A percentile compares a stretch with the other conserved stretches of the same genome.
These are phyloP conservation scores for Pyrrhopygopsis socrates DNA, from an alignment of 2,888 invertebrate species.

Conservation along the genomic window DNA sequence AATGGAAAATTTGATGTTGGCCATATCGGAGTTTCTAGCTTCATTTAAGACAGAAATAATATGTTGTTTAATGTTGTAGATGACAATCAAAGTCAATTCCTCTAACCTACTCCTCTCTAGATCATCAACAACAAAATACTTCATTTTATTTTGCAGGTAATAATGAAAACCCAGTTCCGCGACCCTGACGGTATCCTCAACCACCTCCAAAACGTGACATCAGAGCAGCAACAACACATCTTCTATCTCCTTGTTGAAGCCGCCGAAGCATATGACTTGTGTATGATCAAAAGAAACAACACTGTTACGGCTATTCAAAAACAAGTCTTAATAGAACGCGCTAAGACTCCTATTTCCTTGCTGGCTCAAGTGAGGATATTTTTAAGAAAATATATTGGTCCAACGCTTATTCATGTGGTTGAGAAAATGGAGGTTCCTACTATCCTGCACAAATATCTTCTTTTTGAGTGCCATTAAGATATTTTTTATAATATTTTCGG, in stretches of 20 bases:
- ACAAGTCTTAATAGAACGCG: constrained; percentile 96
- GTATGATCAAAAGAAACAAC: constrained; percentile 98
- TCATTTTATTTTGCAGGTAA: constrained; percentile 95
- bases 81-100: no score
- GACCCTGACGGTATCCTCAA: constrained; percentile 98
- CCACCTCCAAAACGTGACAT: constrained; percentile 96
- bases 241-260: constrained; percentile 97
- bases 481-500: constrained; percentile 63
- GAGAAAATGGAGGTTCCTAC: constrained; percentile 96
- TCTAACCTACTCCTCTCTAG: no score
- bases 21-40: no score
- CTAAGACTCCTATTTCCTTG: constrained; percentile 96
- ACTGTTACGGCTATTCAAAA: constrained; percentile 96
- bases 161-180: constrained; percentile 98
- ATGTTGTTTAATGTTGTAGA: no score
- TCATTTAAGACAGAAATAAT: no score
- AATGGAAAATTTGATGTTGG: no score
- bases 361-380: constrained; percentile 96
- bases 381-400: constrained; percentile 95
- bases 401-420: constrained; percentile 94
- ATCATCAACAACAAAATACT: no score
- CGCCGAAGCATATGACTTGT: constrained; percentile 97
- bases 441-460: constrained; percentile 96
- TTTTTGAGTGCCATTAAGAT: constrained; percentile 96
- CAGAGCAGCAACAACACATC: constrained; percentile 93